Evolutionary conservation across 2,888 invertebrate genomes (phyloP), one percentile per base, ranked within the genome.

Genomic region (Aphelenchoides bicaudatus): DNA sequence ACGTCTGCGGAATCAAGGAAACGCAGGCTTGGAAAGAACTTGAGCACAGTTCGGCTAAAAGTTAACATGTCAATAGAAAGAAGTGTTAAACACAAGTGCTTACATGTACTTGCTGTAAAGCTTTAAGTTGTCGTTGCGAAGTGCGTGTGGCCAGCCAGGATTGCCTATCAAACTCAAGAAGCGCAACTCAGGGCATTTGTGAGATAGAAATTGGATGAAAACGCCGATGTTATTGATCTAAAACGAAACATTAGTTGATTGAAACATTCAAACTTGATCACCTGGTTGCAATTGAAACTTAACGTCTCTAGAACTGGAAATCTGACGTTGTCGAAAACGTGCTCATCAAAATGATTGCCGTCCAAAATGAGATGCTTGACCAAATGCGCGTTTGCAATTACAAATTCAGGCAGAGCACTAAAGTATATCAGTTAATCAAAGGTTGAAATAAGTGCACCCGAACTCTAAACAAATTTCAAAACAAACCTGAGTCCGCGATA

Each of bases 311-410:
- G 53, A 25, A 61, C 62, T 13, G 46, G 48, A 21, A 59, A 59
- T n/a, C 25, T 28, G 27, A 49, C 52, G 56, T 25, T 70, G 39
- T 75, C 65, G 47, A 74, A 59, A 2, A 66, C 56, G 50, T 70
- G 66, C 53, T 75, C 75, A 23, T 52, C 70, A 28, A 75, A 58
- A 16, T 56, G 29, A 56, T 75, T 75, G 31, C 68, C 70, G 59
- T 73, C 71, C 23, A 70, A 56, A 28, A 62, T 66, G 6, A 75
- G 63, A 39, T 71, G 65, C 43, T 70, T 67, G 21, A 75, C 52
- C 16, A 38, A 49, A n/a, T 57, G 39, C 10, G 64, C 57, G 57
- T 71, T 68, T 19, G 61, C 54, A 4, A 69, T 56, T 21, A 74
- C 65, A 29, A 58, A 56, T 13, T 43, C 46, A 31, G 74, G 74